Evolutionary conservation across 2,888 invertebrate species (phyloP), one percentile per base, ranked within the genome.

Genomic region (Acrobasis consociella): DNA sequence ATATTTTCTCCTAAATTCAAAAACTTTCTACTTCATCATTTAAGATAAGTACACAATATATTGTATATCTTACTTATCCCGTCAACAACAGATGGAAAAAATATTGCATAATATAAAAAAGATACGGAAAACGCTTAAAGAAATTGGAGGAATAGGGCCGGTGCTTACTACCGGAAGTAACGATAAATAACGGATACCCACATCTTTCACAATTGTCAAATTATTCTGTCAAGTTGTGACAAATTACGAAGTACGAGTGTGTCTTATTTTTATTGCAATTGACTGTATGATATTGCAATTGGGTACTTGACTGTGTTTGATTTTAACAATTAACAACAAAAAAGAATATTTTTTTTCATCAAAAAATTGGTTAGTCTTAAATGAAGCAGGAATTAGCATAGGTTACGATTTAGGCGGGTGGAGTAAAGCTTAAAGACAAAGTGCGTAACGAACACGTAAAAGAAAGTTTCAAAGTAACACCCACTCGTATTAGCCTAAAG

Each of bases 181-280:
- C 50, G 50, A 60, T 60, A 60, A 60, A 60, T 60, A 39, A 50
- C 15, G 50, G 59, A 16, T 31, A 49, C 58, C 58, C 49, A 60
- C 50, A 59, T 60, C 59, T 37, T 13, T 49, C 59, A 50, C 59
- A 38, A 50, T 60, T 31, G 59, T 37, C 59, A 50, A 60, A 60
- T 60, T 60, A 50, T 60, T 50, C 50, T 60, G 59, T 60, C 59
- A 39, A 38, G 50, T 16, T 11, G 38, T 60, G 50, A 60, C 39
- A 60, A 60, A 60, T 50, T 37, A 50, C 50, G 11, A 50, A 52
- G 10, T 49, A 31, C 31, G 31, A 31, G 31, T 31, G 13, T 58
- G 13, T 49, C 46, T 49, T 58, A 49, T 49, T 46, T 58, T 67
- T 67, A 62, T 62, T 61, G 39, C 49, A 49, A 51, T 31, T 5